phyloP scores from a whole-genome alignment of 2,888 invertebrate species.

The Macaria notata region DNA sequence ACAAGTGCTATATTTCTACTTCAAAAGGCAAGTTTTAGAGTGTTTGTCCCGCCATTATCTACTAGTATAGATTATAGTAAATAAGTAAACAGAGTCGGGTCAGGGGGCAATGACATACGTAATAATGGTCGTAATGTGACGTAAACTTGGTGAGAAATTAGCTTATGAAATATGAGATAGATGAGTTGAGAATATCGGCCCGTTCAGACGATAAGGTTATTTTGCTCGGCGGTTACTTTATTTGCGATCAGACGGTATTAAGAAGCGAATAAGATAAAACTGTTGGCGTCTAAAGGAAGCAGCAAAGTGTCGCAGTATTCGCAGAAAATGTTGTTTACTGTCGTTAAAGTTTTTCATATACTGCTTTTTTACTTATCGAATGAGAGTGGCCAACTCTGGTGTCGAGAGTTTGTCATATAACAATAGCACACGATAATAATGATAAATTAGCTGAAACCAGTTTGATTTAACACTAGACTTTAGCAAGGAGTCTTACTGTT shows the following conservation, averaged over 20 bases:
- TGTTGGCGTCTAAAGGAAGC: too few relatives aligned
- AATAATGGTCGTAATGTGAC: constrained; percentile 40
- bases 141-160: constrained; percentile 35
- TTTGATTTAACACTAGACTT: too few relatives aligned
- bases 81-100: constrained; percentile 54
- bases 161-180: constrained; percentile 17
- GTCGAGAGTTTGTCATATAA: background rate
- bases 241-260: background rate
- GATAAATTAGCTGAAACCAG: too few relatives aligned
- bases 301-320: too few relatives aligned
- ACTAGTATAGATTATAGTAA: constrained; percentile 41
- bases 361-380: background rate
- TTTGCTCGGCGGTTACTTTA: background rate
- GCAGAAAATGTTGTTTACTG: too few relatives aligned
- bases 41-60: constrained; percentile 53
- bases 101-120: constrained; percentile 54
- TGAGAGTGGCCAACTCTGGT: background rate
- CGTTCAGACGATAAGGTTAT: constrained; percentile 5
- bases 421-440: too few relatives aligned
- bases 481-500: too few relatives aligned
- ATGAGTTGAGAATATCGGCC: background rate
- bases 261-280: too few relatives aligned
- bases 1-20: constrained; percentile 36
- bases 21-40: constrained; percentile 30
- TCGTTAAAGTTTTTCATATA: too few relatives aligned